Percentiles rank a stretch among this genome's conserved stretches.
These are phyloP conservation scores for Subacronicta megacephala DNA, from an alignment of 2,888 invertebrate species.

Conservation along the genomic window DNA sequence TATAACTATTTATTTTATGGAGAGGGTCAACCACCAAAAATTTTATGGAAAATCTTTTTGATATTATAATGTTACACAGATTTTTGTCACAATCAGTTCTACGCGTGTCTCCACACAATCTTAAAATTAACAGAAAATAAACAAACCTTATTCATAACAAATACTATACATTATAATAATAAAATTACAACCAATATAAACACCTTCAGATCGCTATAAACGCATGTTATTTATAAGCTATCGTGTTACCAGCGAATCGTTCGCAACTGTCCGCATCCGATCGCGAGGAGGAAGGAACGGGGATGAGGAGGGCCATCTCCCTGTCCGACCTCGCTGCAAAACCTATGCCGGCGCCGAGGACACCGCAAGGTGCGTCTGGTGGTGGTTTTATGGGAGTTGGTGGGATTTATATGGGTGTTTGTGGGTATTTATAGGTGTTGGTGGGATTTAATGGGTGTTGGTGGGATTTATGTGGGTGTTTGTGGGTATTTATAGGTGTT, in stretches of 20 bases:
- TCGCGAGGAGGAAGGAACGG: constrained; percentile 83
- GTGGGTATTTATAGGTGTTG: background rate
- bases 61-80: too few relatives aligned
- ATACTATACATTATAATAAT: too few relatives aligned
- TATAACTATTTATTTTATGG: too few relatives aligned
- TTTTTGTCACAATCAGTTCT: too few relatives aligned
- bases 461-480: too few relatives aligned
- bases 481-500: constrained; percentile 1
- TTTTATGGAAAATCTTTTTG: too few relatives aligned
- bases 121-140: too few relatives aligned
- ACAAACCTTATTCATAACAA: too few relatives aligned
- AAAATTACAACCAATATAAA: too few relatives aligned
- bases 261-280: constrained; percentile 75
- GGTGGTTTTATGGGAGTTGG: constrained; percentile 28
- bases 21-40: too few relatives aligned
- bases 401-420: background rate
- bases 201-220: constrained; percentile 42
- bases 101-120: too few relatives aligned
- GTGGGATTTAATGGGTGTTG: too few relatives aligned
- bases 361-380: constrained; percentile 88
- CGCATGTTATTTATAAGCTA: constrained; percentile 44
- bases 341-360: constrained; percentile 90
- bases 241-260: constrained; percentile 70
- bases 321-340: constrained; percentile 93
- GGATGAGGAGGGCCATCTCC: constrained; percentile 94